Conservation (phyloP, 2,797 vertebrate genomes). For the Spinus olivaceus region DNA sequence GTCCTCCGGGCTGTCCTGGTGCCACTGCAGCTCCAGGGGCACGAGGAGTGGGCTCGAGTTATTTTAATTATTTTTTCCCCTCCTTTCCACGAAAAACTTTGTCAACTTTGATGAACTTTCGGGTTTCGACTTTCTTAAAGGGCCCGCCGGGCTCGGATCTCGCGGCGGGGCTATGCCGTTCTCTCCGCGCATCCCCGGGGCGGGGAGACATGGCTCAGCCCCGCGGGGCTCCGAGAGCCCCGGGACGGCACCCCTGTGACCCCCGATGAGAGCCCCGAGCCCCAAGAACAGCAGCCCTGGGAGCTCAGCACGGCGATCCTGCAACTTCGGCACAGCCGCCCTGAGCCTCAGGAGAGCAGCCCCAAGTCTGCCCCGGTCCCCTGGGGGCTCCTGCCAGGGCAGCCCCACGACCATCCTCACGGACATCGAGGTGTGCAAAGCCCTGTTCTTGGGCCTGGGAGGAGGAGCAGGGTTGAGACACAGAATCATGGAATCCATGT, state of each 20-base stretch:
- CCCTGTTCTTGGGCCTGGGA: background rate
- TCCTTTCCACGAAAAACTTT: conserved; percentile 48
- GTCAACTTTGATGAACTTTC: conserved; percentile 69
- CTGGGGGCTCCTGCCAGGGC: background rate
- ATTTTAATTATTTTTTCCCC: background rate
- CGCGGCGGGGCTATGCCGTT: background rate
- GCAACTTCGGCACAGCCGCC: background rate
- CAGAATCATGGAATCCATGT: background rate
- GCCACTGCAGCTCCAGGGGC: too few species aligned
- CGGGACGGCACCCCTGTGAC: background rate
- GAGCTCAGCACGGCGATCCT: background rate
- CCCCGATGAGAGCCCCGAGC: background rate
- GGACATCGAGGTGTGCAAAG: background rate
- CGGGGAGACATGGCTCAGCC: background rate
- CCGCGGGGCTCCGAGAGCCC: background rate
- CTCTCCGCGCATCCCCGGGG: background rate
- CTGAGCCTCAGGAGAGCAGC: background rate
- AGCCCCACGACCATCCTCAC: accelerated
- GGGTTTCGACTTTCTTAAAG: conserved; percentile 72
- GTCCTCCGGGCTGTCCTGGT: too few species aligned
- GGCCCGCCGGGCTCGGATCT: background rate
- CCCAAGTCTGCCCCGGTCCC: too few species aligned
- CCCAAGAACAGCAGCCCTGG: background rate
- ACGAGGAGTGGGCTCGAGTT: background rate
- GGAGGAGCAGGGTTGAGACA: background rate